Conservation (phyloP, 2,113 vertebrate genomes). For the Synchiropus splendidus region DNA sequence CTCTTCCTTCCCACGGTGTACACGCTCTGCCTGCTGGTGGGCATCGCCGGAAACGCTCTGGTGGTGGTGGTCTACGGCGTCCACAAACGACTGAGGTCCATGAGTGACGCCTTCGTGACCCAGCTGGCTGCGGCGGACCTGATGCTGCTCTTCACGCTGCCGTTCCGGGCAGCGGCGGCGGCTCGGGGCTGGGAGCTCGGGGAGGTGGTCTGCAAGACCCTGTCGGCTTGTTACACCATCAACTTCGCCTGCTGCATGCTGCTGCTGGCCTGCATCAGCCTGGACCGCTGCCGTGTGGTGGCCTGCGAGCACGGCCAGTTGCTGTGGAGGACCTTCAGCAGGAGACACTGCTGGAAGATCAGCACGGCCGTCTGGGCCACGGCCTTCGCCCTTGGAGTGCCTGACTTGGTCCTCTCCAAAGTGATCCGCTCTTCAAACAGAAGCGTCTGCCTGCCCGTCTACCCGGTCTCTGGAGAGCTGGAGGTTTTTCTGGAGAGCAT, state of each 20-base stretch:
- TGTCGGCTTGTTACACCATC: constrained; percentile 75
- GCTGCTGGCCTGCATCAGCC: constrained; percentile 84
- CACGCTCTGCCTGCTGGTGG: constrained; percentile 66
- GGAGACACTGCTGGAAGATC: constrained; percentile 41
- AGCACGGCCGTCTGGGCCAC: constrained; percentile 68
- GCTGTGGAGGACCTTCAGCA: constrained; percentile 28
- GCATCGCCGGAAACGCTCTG: constrained; percentile 76
- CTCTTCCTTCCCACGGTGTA: constrained; percentile 80
- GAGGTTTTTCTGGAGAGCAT: constrained; percentile 74
- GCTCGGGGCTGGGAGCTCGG: constrained; percentile 82
- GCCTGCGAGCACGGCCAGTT: constrained; percentile 15
- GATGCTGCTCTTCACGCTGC: constrained; percentile 80
- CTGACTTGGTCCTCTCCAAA: constrained; percentile 77
- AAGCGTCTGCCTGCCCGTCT: constrained; percentile 66
- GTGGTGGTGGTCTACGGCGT: constrained; percentile 78
- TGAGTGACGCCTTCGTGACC: constrained; percentile 76
- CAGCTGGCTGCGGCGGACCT: constrained; percentile 84
- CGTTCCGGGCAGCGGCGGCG: constrained; percentile 82
- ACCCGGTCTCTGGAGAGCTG: constrained; percentile 52
- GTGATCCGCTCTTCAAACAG: constrained; percentile 51
- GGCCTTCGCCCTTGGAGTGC: constrained; percentile 73
- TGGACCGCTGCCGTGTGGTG: constrained; percentile 78
- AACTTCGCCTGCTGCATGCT: constrained; percentile 90
- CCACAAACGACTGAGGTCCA: constrained; percentile 78
- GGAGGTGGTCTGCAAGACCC: constrained; percentile 70